Evolutionary conservation across 1,140 invertebrate species (phyloP), one percentile per base, ranked within the genome.

Genomic region (Medauroidea extradentata): DNA sequence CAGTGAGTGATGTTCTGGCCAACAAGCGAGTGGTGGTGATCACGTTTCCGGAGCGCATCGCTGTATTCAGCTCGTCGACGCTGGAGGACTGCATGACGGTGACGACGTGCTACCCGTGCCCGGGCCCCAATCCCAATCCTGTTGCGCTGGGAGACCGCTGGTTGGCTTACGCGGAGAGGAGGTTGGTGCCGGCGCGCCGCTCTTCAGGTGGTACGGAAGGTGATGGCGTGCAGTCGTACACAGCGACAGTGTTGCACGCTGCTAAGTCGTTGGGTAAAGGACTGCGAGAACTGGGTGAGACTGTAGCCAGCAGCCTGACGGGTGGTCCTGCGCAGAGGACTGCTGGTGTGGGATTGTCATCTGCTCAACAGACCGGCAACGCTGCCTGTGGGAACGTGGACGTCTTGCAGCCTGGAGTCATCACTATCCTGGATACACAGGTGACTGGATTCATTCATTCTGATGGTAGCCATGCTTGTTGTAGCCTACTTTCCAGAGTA

Each of bases 231-330:
- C 88, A 92, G 67, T 96, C 94, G 65, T 98, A 98, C 70, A 96
- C 94, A 51, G 94, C 95, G 1, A 95, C 93, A 0, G 90, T 98
- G 46, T 82, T 98, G 14, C 94, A 95, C 75, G 94, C 94, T 19
- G 95, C 95, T 19, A 98, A 98, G 77, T 94, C 87, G 16, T 75
- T 94, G 8, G 89, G 90, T 24, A 90, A 91, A 71, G 91, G 91
- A 7, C 70, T 93, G 14, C 82, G 88, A 2, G 93, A 94, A 50
- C 80, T 99, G 57, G 90, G 94, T n/a, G 96, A 97, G 73, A 93
- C 89, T 25, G 91, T 98, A 14, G 93, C 93, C 0, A 92, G 87
- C 60, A 94, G 91, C 69, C 78, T 96, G 18, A 91, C 91, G 0
- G 91, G 91, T 14, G 76, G 72, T 61, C 76, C 76, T 4, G 27